Base-by-base conservation (phyloP, 2,888 invertebrate genomes). In the Strigamia crassipes region DNA sequence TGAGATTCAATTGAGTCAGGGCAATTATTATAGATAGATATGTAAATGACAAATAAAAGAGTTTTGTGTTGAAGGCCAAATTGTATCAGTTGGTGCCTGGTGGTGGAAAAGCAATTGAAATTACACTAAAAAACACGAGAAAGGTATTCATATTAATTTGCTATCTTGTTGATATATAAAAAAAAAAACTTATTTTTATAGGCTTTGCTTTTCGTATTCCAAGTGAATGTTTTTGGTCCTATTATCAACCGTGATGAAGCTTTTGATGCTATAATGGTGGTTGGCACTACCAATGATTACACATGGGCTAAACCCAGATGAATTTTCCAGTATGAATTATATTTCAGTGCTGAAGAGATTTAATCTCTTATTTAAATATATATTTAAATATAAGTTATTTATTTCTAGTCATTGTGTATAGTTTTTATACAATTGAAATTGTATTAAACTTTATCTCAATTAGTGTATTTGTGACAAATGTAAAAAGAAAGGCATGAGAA, bases 171-270 rank as follows among this genome's bases (percentile, higher is more conserved):
- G 0, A 31, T 5, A 34, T 38, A 1, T 79, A 79, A 23, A 79
- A 15, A 23, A 79, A 15, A 77, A 15, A 6, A 34, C 34, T 78
- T 79, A 41, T 80, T 61, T 80, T 61, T 21, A 9, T 31, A 80
- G 80, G 10, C 27, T 10, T 80, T 80, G 4, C 1, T 80, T n/a
- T 80, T 80, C 34, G 56, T 80, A 12, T 80, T 80, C 31, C 80
- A 80, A 80, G 31, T 31, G 5, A 6, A 51, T 21, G 13, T 80
- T 18, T 80, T 80, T 23, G 80, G 80, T 8, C 23, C 80, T 1
- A 80, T 80, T 5, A 51, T 51, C 46, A 80, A 80, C 31, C 80
- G 80, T 13, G 56, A 80, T 31, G 80, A 80, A 80, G 80, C 80
- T 34, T 80, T 56, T 38, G 56, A 80, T n/a, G 1, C 27, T 13